Percentiles rank a stretch among this genome's conserved stretches.
These are phyloP conservation scores for Asarcornis scutulata DNA, from an alignment of 2,113 vertebrate genomes.

Conservation along the genomic window DNA sequence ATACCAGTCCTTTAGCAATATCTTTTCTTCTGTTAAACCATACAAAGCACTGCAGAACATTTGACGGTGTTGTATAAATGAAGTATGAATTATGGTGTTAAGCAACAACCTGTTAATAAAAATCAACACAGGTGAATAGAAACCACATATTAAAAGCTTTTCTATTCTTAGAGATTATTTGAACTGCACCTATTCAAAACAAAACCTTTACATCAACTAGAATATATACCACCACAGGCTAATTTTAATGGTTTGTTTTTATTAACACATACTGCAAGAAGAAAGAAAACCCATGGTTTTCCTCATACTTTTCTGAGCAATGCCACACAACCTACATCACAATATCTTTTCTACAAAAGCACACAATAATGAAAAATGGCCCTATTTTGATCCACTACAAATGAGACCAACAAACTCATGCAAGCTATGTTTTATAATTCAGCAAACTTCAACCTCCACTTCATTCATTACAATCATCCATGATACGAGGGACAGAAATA, in stretches of 20 bases:
- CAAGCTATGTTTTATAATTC: constrained; percentile 49
- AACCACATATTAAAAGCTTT: not conserved
- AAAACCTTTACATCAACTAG: not conserved
- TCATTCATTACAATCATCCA: not conserved
- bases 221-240: not conserved
- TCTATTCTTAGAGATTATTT: not conserved
- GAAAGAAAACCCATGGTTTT: not conserved
- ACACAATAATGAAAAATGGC: not conserved
- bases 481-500: not conserved
- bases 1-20: constrained; percentile 14
- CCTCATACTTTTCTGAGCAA: not conserved
- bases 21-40: constrained; percentile 33
- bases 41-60: constrained; percentile 3
- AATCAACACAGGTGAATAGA: not conserved
- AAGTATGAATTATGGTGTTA: not conserved
- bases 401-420: constrained; percentile 9
- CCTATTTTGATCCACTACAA: not conserved
- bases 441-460: constrained; percentile 17
- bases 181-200: not conserved
- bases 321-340: not conserved
- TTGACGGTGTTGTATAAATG: not conserved
- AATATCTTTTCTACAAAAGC: not conserved
- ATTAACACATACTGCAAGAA: not conserved
- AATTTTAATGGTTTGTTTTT: constrained; percentile 2
- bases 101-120: not conserved